Evolutionary conservation across 2,797 vertebrate genomes (phyloP).

Genomic region (Orestias chungarensis): DNA sequence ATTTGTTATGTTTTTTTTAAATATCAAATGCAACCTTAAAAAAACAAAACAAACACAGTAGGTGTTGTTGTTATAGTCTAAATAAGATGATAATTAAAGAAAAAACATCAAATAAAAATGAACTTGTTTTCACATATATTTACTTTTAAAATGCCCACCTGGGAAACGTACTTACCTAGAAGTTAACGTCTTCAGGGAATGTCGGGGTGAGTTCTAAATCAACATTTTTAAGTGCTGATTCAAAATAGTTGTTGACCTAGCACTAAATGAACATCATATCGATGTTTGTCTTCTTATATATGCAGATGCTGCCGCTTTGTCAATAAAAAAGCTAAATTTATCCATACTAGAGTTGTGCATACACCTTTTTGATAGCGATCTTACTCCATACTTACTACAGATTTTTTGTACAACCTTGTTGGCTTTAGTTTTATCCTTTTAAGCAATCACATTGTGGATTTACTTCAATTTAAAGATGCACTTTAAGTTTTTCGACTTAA

Average conservation of each 20-base stretch:
- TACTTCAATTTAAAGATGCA: background rate
- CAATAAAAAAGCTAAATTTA: too few relatives aligned
- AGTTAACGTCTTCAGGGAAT: background rate
- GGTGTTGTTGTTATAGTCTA: background rate
- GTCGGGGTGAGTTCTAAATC: background rate
- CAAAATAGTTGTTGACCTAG: background rate
- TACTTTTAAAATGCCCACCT: background rate
- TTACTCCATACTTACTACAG: too few relatives aligned
- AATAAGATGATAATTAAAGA: background rate
- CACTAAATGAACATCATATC: background rate
- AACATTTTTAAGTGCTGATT: background rate
- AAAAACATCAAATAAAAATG: background rate
- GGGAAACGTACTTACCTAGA: background rate
- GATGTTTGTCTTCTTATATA: background rate
- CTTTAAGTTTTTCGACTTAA: background rate
- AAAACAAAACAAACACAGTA: too few relatives aligned
- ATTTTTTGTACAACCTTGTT: background rate
- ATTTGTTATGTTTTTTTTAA: too few relatives aligned
- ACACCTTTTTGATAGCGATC: too few relatives aligned
- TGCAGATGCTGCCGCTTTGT: background rate
- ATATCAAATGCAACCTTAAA: too few relatives aligned
- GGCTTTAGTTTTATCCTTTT: background rate
- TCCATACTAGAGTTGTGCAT: too few relatives aligned
- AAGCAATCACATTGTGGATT: background rate
- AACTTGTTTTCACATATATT: background rate